Conservation (phyloP, 1,140 invertebrate species). For the Chymomyza costata region DNA sequence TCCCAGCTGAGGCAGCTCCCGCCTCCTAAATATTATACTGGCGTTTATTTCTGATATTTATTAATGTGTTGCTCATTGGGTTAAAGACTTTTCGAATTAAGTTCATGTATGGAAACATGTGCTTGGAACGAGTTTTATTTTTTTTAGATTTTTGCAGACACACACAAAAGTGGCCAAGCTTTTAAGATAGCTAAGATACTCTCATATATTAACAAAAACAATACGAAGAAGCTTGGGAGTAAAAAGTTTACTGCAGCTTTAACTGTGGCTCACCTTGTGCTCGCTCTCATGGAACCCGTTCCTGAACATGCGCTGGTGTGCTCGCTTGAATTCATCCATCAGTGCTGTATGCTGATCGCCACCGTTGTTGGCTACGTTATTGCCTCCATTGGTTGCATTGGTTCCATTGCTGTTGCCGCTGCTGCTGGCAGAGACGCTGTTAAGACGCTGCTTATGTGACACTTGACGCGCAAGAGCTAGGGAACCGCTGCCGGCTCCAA, state of each 20-base stretch:
- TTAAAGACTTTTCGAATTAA: too few species aligned
- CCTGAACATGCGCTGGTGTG: constrained; percentile 89
- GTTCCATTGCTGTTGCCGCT: constrained; percentile 44
- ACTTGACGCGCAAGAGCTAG: constrained; percentile 22
- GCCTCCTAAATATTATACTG: too few species aligned
- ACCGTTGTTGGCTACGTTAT: constrained; percentile 50
- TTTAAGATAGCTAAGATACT: too few species aligned
- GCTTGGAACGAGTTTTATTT: too few species aligned
- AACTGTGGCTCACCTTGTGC: constrained; percentile 61
- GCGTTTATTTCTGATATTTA: too few species aligned
- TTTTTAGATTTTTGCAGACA: too few species aligned
- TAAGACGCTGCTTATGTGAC: constrained; percentile 39
- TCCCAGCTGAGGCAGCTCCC: too few species aligned
- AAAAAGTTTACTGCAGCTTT: not conserved
- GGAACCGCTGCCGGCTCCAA: constrained; percentile 14
- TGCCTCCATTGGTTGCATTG: constrained; percentile 16
- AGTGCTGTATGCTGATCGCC: constrained; percentile 84
- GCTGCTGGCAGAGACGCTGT: constrained; percentile 33
- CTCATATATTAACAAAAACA: constrained; percentile 22
- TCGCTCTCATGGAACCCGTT: constrained; percentile 74
- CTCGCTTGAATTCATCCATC: constrained; percentile 92
- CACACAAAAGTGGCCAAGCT: too few species aligned
- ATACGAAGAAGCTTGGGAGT: not conserved
- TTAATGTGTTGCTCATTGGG: too few species aligned
- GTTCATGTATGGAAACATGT: too few species aligned